Evolutionary conservation across 2,113 vertebrate species (phyloP).

Genomic region (Nycticryphes semicollaris): DNA sequence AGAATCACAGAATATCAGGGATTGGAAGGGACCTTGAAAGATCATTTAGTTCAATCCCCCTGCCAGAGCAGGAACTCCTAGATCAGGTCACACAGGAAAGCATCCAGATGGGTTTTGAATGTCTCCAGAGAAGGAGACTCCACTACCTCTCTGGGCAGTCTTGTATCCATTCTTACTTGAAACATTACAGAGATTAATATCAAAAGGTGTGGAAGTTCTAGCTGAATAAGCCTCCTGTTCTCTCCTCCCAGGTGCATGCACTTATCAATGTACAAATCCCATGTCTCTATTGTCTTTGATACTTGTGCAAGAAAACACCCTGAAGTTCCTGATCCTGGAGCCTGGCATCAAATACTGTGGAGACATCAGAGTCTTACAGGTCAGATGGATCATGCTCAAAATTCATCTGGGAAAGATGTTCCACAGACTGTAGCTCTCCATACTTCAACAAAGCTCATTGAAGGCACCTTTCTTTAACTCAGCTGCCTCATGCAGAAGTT

Average conservation of each 20-base stretch:
- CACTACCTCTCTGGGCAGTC: too few species aligned
- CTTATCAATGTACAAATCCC: background rate
- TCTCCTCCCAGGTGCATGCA: background rate
- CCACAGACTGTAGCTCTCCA: background rate
- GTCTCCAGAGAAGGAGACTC: too few species aligned
- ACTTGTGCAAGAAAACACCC: background rate
- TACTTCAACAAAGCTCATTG: background rate
- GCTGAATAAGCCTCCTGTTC: background rate
- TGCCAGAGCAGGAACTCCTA: too few species aligned
- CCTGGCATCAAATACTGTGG: background rate
- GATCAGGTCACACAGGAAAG: too few species aligned
- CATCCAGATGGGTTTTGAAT: too few species aligned
- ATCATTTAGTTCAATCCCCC: too few species aligned
- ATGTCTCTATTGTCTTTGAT: background rate
- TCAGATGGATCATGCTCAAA: background rate
- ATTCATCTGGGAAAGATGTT: background rate
- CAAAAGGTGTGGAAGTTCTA: background rate
- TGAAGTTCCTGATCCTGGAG: background rate
- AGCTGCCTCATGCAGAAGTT: background rate
- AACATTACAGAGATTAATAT: background rate
- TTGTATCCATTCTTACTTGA: background rate
- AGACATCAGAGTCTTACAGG: background rate
- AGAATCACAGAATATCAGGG: too few species aligned
- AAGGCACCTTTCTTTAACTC: background rate
- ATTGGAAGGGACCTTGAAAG: too few species aligned